Percentiles rank a stretch among this genome's conserved stretches.
phyloP scores from a whole-genome alignment of 2,113 vertebrate genomes.

The Platanista minor region DNA sequence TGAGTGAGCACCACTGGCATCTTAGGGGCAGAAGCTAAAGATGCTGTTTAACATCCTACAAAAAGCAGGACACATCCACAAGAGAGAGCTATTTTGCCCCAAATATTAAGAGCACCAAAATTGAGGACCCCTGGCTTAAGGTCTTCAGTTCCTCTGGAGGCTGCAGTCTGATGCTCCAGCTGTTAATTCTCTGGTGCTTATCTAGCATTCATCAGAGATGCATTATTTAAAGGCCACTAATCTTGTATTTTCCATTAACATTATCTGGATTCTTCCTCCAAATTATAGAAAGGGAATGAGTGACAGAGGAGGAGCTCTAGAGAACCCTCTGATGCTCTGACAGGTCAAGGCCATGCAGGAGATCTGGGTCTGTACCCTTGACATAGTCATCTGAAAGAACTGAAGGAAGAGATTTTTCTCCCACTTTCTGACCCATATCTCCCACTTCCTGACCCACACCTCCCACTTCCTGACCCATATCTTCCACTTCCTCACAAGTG shows the following conservation, averaged over 20 bases:
- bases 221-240: accelerated
- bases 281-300: too few relatives aligned
- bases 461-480: not conserved
- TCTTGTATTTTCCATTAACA: not conserved
- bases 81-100: accelerated
- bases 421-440: not conserved
- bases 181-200: accelerated
- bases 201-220: not conserved
- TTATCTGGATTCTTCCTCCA: not conserved
- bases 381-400: not conserved
- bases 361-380: too few relatives aligned
- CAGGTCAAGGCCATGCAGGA: too few relatives aligned
- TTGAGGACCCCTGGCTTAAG: accelerated
- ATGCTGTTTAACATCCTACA: accelerated
- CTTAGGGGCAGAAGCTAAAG: not conserved
- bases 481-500: not conserved
- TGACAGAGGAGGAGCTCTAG: not conserved
- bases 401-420: not conserved
- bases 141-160: accelerated
- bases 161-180: accelerated
- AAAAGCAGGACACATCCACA: accelerated
- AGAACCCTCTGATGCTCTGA: accelerated
- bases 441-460: not conserved
- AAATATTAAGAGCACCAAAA: accelerated
- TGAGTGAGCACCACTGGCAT: accelerated